Evolutionary conservation across 2,797 vertebrate species (phyloP).

Genomic region (Channa striata): DNA sequence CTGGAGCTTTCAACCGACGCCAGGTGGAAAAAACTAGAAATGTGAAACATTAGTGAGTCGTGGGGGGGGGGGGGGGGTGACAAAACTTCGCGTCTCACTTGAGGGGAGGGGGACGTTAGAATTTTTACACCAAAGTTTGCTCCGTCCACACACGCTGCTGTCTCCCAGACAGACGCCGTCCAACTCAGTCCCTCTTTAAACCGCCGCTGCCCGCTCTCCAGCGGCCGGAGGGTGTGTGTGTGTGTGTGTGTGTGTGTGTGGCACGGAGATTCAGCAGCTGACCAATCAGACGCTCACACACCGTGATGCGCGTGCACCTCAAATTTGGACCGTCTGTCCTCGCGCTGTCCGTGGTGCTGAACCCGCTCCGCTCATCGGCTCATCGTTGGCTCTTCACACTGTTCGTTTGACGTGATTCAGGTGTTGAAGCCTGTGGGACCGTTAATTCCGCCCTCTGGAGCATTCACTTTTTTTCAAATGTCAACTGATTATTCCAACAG

Average conservation of each 20-base stretch:
- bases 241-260: not conserved
- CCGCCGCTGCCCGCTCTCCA: conserved; percentile 46
- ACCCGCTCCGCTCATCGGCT: not conserved
- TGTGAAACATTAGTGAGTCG: conserved; percentile 20
- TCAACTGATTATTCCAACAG: not conserved
- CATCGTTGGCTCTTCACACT: not conserved
- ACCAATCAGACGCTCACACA: conserved; percentile 19
- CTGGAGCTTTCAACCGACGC: conserved; percentile 44
- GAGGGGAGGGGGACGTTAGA: too few species aligned
- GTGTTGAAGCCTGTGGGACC: not conserved
- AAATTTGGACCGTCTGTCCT: conserved; percentile 20
- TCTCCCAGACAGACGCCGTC: conserved; percentile 48
- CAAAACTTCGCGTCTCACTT: conserved; percentile 64
- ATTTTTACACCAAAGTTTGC: too few species aligned
- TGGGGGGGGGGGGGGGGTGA: conserved; percentile 44
- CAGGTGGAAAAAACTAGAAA: conserved; percentile 20
- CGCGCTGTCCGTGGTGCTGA: conserved; percentile 65
- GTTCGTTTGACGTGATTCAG: conserved; percentile 3
- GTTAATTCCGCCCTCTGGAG: not conserved
- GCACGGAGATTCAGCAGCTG: conserved; percentile 28
- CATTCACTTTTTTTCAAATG: conserved; percentile 1
- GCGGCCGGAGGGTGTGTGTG: conserved; percentile 7
- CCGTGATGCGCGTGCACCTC: not conserved
- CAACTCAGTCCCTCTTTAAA: conserved; percentile 69
- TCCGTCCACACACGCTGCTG: conserved; percentile 28